Conservation (phyloP, 2,888 invertebrate species). For the Arrhopalites spinosus region DNA sequence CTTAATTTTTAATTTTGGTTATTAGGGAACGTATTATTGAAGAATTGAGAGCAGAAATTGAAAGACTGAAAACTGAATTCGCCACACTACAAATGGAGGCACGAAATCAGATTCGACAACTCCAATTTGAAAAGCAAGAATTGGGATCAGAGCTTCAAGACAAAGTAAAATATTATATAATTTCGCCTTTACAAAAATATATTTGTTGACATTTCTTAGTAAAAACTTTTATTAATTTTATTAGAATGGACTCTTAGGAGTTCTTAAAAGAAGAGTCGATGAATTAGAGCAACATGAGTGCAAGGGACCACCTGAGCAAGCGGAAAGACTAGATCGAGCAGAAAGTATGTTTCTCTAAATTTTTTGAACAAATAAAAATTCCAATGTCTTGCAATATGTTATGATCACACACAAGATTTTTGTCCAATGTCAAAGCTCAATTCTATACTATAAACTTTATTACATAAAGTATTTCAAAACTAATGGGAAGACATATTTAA, state of each 20-base stretch:
- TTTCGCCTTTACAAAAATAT: no score
- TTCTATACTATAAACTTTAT: no score
- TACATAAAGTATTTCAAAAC: no score
- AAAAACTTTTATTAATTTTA: no score
- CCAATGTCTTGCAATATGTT: constrained; percentile 22
- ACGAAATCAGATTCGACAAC: constrained; percentile 62
- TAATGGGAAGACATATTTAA: no score
- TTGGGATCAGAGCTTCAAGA: constrained; percentile 64
- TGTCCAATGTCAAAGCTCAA: no score
- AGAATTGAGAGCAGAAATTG: constrained; percentile 77
- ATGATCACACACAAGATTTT: no score
- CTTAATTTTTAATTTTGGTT: constrained; percentile 57
- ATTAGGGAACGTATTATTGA: constrained; percentile 76
- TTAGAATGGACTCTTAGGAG: constrained; percentile 15
- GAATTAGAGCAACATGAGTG: constrained; percentile 50
- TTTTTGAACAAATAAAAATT: background rate
- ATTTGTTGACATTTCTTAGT: no score
- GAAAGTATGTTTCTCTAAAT: constrained; percentile 47
- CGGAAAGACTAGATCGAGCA: constrained; percentile 48
- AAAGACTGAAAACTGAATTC: constrained; percentile 68
- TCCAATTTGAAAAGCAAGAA: constrained; percentile 62
- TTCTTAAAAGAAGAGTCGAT: constrained; percentile 38
- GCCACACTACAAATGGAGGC: constrained; percentile 64
- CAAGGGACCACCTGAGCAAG: constrained; percentile 50
- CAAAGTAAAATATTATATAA: constrained; percentile 57